Conservation (phyloP, 2,113 vertebrate genomes). For the Bolborhynchus lineola region DNA sequence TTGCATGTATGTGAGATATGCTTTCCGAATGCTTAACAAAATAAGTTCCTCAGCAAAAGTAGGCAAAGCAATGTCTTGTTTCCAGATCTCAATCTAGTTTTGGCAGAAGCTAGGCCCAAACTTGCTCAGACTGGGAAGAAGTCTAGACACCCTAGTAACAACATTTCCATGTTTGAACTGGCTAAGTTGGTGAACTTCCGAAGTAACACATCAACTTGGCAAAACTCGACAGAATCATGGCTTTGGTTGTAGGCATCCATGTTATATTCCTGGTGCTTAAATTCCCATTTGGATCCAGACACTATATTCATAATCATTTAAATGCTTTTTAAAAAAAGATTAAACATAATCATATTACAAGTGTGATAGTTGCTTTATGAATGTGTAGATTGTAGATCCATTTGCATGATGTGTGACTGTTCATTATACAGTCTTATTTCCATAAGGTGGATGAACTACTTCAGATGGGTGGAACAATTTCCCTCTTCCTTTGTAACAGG, state of each 20-base stretch:
- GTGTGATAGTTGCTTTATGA: neutral
- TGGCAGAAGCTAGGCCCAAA: constrained; percentile 21
- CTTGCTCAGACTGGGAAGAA: constrained; percentile 40
- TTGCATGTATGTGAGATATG: constrained; percentile 13
- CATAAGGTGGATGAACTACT: constrained; percentile 23
- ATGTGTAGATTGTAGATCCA: neutral
- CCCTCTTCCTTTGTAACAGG: neutral
- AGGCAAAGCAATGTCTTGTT: constrained; percentile 27
- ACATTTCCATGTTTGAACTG: constrained; percentile 16
- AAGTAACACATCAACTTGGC: neutral
- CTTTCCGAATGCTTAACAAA: neutral
- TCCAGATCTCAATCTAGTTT: constrained; percentile 37
- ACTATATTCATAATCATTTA: neutral
- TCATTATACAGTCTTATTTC: constrained; percentile 30
- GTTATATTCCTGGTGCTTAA: neutral
- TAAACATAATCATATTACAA: neutral
- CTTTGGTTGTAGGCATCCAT: neutral
- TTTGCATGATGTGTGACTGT: neutral
- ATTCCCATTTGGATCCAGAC: neutral
- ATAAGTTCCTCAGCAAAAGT: constrained; percentile 22
- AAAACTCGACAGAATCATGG: neutral
- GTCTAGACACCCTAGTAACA: constrained; percentile 31
- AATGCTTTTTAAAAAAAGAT: neutral
- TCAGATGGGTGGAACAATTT: constrained; percentile 7
- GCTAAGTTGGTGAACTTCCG: neutral